Evolutionary conservation across 1,140 invertebrate genomes (phyloP), one percentile per base, ranked within the genome.

Genomic region (Scaptomyza hsui): DNA sequence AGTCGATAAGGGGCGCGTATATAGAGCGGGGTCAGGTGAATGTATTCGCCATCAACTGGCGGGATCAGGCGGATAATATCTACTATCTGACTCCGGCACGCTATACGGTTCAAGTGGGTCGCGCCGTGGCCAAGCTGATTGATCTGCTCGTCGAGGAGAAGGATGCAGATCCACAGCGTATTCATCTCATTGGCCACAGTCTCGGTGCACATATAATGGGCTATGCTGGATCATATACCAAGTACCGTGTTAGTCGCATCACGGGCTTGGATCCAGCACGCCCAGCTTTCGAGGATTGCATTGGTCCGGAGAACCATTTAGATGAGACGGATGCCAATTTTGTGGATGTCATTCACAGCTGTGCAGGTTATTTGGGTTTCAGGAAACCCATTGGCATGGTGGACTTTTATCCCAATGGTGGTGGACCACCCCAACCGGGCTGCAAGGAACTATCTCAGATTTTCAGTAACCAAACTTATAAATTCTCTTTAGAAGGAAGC

Each of bases 191-290:
- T 44, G 95, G 97, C 0, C 97, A 98, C 91, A 98, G 97, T 78
- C 92, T 98, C 29, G 97, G 97, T 10, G 96, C 97, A 0, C 97
- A 98, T 51, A 95, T 97, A 9, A 95, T 96, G 74, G 97, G 97
- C 12, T 97, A 97, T 88, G 94, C 96, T 0, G 97, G 96, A 0
- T 92, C 92, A 56, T 92, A 92, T 65, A 90, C 93, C 2, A 92
- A 89, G 52, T 91, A 91, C 51, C 92, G 93, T 32, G 93, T 95
- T 3, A 90, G 92, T 15, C 92, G 95, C 88, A 93, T 96, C 1
- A 95, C 95, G 3, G 94, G 94, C 92, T 75, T 97, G 32, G 96
- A 97, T 92, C 96, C 96, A 1, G 96, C 96, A 2, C 91, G 94
- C 9, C 96, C 96, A 0, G 93, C 95, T 9, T 96, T 97, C 76